Conservation (phyloP, 2,888 invertebrate genomes). For the Mesorhabditis belari region DNA sequence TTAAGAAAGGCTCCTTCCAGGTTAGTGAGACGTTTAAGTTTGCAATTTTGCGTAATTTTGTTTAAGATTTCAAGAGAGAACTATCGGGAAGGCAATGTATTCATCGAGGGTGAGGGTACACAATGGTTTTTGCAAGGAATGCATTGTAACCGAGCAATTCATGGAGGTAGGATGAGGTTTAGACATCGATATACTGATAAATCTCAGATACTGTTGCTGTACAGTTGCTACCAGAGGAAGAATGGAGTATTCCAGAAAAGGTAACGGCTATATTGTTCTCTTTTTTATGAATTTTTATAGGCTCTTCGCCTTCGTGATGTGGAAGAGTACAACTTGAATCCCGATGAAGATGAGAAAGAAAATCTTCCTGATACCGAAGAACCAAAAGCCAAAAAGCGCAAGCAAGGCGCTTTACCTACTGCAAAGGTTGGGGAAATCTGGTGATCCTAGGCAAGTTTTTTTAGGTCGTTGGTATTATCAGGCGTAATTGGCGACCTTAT, state of each 20-base stretch:
- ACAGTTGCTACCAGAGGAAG: conserved; percentile 74
- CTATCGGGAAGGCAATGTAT: conserved; percentile 81
- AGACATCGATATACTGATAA: not conserved
- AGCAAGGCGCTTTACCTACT: conserved; percentile 60
- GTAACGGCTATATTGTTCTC: conserved; percentile 3
- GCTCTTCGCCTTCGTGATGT: conserved; percentile 27
- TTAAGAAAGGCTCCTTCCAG: conserved; percentile 73
- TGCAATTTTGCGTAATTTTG: too few relatives aligned
- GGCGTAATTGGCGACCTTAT: conserved; percentile 92
- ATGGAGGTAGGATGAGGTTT: conserved; percentile 60
- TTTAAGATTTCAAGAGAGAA: conserved; percentile 78
- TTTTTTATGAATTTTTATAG: not conserved
- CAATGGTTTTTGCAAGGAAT: conserved; percentile 32
- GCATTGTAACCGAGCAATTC: conserved; percentile 6
- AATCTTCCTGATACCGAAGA: conserved; percentile 12
- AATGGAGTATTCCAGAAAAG: conserved; percentile 75
- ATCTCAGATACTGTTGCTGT: conserved; percentile 77
- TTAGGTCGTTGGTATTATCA: conserved; percentile 79
- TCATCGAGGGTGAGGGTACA: conserved; percentile 65
- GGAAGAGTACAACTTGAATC: conserved; percentile 23
- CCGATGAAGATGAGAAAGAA: conserved; percentile 27
- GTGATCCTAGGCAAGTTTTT: not conserved
- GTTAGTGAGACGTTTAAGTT: conserved; percentile 57
- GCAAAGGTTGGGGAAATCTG: conserved; percentile 58
- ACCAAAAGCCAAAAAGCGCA: conserved; percentile 22